phyloP scores from a whole-genome alignment of 2,888 invertebrate species.

The Morinoia aosen region DNA sequence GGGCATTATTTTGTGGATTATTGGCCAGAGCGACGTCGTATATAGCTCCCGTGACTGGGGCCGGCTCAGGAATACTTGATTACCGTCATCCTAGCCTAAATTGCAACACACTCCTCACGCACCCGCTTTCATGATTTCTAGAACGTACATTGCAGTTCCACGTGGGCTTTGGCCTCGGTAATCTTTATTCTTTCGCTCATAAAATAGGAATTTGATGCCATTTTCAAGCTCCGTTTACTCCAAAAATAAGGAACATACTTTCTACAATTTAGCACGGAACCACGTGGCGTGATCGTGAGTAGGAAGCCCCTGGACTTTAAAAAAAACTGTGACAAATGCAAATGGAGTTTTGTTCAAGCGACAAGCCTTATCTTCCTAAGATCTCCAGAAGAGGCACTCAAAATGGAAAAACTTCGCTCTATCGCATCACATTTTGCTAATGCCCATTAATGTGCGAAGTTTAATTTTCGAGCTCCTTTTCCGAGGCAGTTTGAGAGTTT shows the following conservation, averaged over 20 bases:
- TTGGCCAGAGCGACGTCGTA: background rate
- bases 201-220: background rate
- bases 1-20: conserved; percentile 1
- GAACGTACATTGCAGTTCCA: background rate
- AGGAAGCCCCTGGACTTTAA: background rate
- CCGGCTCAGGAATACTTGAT: background rate
- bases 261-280: background rate
- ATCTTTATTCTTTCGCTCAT: background rate
- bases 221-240: background rate
- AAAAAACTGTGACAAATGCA: background rate
- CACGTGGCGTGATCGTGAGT: background rate
- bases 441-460: background rate
- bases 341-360: background rate
- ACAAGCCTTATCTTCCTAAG: background rate
- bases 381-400: background rate
- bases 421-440: background rate
- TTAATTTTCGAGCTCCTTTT: background rate
- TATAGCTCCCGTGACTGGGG: background rate
- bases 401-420: background rate
- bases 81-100: background rate
- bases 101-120: background rate
- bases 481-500: too few relatives aligned
- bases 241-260: background rate
- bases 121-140: background rate
- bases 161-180: background rate